phyloP scores from a whole-genome alignment of 2,888 invertebrate genomes.

The Lepidocyrtinus sp. region DNA sequence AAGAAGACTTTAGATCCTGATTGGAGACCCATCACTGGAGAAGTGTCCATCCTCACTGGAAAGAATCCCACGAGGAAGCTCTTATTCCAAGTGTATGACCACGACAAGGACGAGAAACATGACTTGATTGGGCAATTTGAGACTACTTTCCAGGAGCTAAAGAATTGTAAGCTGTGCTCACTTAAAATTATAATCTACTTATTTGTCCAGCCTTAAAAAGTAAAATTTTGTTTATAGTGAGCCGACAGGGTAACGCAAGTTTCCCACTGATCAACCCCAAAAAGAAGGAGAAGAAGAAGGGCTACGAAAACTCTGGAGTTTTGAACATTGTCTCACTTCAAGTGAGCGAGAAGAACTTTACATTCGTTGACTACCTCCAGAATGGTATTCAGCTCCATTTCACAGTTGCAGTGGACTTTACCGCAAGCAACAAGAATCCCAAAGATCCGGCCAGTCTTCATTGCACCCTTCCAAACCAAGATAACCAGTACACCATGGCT shows the following conservation, averaged over 20 bases:
- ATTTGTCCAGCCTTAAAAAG: neutral
- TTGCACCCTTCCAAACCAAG: slow-evolving; percentile 72
- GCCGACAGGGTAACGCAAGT: slow-evolving; percentile 35
- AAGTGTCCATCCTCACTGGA: slow-evolving; percentile 72
- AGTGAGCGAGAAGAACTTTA: slow-evolving; percentile 68
- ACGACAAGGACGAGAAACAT: slow-evolving; percentile 74
- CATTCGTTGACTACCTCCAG: slow-evolving; percentile 75
- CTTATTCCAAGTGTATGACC: slow-evolving; percentile 74
- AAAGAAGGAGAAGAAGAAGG: slow-evolving; percentile 74
- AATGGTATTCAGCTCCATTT: slow-evolving; percentile 72
- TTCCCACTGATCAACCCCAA: slow-evolving; percentile 70
- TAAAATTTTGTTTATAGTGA: slow-evolving; percentile 18
- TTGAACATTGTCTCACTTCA: slow-evolving; percentile 72
- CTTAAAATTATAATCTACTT: slow-evolving; percentile 44
- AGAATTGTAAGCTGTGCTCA: slow-evolving; percentile 67
- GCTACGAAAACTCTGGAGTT: slow-evolving; percentile 75
- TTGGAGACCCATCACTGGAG: slow-evolving; percentile 73
- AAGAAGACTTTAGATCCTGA: slow-evolving; percentile 75
- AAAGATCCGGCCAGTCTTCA: slow-evolving; percentile 71
- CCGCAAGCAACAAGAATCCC: slow-evolving; percentile 70
- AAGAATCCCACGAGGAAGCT: slow-evolving; percentile 74
- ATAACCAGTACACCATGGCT: slow-evolving; percentile 75
- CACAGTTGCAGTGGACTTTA: slow-evolving; percentile 71
- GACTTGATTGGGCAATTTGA: slow-evolving; percentile 74
- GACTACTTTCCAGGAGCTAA: slow-evolving; percentile 72